Conservation (phyloP, 2,797 vertebrate species). For the Enteromius fasciolatus region DNA sequence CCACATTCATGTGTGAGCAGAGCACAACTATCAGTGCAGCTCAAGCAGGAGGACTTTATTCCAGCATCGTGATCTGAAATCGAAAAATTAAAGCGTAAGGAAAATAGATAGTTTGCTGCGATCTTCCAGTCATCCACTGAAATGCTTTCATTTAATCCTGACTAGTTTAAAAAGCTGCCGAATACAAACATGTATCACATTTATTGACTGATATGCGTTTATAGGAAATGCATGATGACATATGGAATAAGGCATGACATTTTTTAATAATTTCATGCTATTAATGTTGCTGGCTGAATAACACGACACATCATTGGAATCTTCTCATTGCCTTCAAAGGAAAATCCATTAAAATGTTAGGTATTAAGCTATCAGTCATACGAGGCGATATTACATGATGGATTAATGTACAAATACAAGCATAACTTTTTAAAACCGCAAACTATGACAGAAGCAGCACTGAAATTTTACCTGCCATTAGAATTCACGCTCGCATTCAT, state of each 20-base stretch:
- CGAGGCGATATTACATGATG: not conserved
- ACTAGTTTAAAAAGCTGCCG: not conserved
- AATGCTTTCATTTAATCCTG: not conserved
- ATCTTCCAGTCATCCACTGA: slow-evolving; percentile 3
- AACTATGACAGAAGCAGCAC: slow-evolving; percentile 6
- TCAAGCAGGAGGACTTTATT: not conserved
- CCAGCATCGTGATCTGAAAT: not conserved
- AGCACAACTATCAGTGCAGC: not conserved
- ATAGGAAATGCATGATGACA: not conserved
- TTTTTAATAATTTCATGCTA: slow-evolving; percentile 9
- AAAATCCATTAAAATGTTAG: not conserved
- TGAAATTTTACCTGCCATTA: slow-evolving; percentile 15
- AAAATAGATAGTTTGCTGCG: not conserved
- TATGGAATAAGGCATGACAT: not conserved
- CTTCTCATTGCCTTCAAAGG: not conserved
- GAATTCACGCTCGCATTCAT: not conserved
- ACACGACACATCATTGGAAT: not conserved
- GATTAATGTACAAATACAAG: slow-evolving; percentile 1
- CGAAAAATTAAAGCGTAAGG: slow-evolving; percentile 6
- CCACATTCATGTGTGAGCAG: not conserved
- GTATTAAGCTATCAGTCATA: not conserved
- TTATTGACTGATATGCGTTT: slow-evolving; percentile 8
- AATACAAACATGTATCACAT: not conserved
- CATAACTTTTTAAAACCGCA: not conserved
- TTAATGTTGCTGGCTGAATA: slow-evolving; percentile 9